These are phyloP conservation scores for Notospermus geniculatus DNA, from an alignment of 1,140 invertebrate genomes.

Conservation along the genomic window DNA sequence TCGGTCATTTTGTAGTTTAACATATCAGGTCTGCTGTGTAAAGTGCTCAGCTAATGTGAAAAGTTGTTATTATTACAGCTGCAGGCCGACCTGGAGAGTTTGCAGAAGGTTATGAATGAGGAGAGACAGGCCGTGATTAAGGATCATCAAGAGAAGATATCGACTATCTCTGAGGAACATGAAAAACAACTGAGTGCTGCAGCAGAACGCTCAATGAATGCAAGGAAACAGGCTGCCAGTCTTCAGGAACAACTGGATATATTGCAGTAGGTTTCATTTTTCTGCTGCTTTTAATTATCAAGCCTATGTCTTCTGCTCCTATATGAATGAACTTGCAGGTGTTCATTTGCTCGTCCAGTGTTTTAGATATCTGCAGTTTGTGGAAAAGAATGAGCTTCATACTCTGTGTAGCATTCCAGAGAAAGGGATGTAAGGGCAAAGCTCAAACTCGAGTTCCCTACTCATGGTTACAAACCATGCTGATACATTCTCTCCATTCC, in stretches of 20 bases:
- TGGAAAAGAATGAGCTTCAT: no score
- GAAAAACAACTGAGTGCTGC: constrained; percentile 34
- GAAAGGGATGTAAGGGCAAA: no score
- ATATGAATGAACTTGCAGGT: no score
- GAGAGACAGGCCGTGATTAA: constrained; percentile 29
- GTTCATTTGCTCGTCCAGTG: no score
- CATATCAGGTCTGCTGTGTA: no score
- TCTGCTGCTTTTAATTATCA: no score
- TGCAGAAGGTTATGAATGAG: constrained; percentile 29
- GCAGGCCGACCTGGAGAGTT: constrained; percentile 33
- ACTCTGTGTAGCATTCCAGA: no score
- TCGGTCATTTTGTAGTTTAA: no score
- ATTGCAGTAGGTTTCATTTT: constrained; percentile 35
- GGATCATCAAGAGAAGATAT: constrained; percentile 42
- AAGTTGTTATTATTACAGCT: constrained; percentile 26
- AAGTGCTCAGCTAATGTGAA: no score
- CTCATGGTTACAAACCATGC: background rate
- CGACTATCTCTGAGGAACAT: constrained; percentile 28
- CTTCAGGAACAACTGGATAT: constrained; percentile 37
- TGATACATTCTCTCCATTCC: background rate
- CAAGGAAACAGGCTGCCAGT: constrained; percentile 34
- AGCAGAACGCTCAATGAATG: constrained; percentile 35
- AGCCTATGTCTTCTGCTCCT: no score
- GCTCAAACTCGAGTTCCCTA: no score
- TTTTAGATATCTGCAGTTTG: no score